Base-by-base conservation (phyloP, 2,888 invertebrate genomes). In the Ochropacha duplaris region DNA sequence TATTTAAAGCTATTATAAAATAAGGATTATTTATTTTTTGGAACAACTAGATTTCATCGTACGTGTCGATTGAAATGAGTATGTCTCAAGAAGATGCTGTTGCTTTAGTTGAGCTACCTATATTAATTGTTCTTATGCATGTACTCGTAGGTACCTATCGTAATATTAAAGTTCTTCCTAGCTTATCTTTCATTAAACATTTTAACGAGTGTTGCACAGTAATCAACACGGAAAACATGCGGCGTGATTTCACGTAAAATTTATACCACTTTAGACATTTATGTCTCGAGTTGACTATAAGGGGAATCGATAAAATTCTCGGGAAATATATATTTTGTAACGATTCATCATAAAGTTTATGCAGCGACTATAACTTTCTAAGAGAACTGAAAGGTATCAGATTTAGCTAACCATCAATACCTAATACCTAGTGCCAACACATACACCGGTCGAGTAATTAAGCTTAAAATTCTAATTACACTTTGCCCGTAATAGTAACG, bases 401-500 rank as follows among this genome's bases (percentile, higher is more conserved):
- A 61, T 69, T 68, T 68, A 62, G 59, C 62, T 80, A 78, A 79
- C 68, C 74, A 76, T 69, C 57, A 59, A 61, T 70, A 66, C 68
- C 68, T 68, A 66, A 57, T 59, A 60, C 28, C 5, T 12, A 11
- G 31, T n/a, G n/a, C n/a, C n/a, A n/a, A n/a, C n/a, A 9, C 24
- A 9, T 49, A 31, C 51, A 22, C 26, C 54, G 49, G 49, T 54
- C 28, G 16, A 19, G 54, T 54, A 81, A 83, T 83, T 79, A 79
- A 78, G 67, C 62, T 60, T 59, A 68, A 75, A 81, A 74, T 68
- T 71, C 65, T 75, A 71, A 82, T 84, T 79, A 81, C 69, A 59
- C 61, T 62, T 65, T 67, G 76, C 59, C 58, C 70, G 73, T 74
- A 77, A 8, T 74, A 77, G 72, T 71, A 71, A 69, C 68, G 61